Percentiles rank a stretch among this genome's conserved stretches.
These are phyloP conservation scores for Otus sunia DNA, from an alignment of 2,113 vertebrate species.

Conservation along the genomic window DNA sequence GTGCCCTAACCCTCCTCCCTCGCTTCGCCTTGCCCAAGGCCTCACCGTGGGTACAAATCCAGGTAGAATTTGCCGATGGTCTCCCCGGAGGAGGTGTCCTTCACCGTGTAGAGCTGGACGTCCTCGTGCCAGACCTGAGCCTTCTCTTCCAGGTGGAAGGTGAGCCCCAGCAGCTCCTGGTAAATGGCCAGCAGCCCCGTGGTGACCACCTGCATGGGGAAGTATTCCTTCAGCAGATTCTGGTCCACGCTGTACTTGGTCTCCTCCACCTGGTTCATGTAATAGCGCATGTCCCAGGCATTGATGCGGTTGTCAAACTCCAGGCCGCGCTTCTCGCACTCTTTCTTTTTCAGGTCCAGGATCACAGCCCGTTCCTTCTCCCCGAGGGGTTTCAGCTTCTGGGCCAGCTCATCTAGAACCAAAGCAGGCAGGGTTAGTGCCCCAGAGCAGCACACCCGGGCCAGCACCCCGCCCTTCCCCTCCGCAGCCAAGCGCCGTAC, in stretches of 20 bases:
- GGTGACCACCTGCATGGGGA: constrained; percentile 96
- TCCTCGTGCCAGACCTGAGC: constrained; percentile 90
- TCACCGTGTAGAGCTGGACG: constrained; percentile 86
- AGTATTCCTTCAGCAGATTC: constrained; percentile 95
- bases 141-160: constrained; percentile 82
- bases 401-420: constrained; percentile 84
- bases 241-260: constrained; percentile 92
- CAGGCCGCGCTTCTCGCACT: constrained; percentile 81
- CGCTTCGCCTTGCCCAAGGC: accelerated
- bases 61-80: constrained; percentile 93
- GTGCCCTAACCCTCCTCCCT: background rate
- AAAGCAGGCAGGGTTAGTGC: background rate
- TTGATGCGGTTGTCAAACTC: constrained; percentile 81
- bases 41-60: constrained; percentile 92
- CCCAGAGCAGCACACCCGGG: accelerated
- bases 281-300: constrained; percentile 96
- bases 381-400: constrained; percentile 88
- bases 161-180: constrained; percentile 91
- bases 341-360: constrained; percentile 87
- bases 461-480: background rate
- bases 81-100: constrained; percentile 74
- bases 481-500: constrained; percentile 47
- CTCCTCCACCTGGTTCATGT: constrained; percentile 99
- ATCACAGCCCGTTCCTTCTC: constrained; percentile 86
- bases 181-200: constrained; percentile 90